Evolutionary conservation across 2,113 vertebrate genomes (phyloP), one percentile per base, ranked within the genome.

Genomic region (Pygoscelis adeliae): DNA sequence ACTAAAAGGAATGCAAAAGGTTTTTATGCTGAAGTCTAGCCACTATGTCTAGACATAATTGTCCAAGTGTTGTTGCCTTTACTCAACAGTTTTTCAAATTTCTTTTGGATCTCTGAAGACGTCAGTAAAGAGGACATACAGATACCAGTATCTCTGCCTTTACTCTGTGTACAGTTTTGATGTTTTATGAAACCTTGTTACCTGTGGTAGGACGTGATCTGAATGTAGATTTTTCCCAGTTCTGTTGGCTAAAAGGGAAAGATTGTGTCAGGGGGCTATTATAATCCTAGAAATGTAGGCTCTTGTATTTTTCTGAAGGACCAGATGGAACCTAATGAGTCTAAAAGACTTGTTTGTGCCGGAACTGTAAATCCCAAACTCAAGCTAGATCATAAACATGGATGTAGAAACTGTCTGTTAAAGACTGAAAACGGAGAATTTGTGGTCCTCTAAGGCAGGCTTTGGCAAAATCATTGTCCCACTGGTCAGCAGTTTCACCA

Each of bases 71-170:
- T 83, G 40, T 40, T 94, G 55, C 67, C 27, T 85, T 77, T 69
- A 40, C 17, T 82, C 5, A 49, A 50, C 13, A 49, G 62, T 20
- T 90, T 58, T 86, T 69, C 44, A 73, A 14, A 49, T 86, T 88
- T 77, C 56, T 83, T 47, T 77, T 52, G 21, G 23, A n/a, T 73
- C 34, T 88, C 46, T 89, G 86, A 83, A 89, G 58, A 44, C 1
- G 6, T 29, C 22, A 38, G 15, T 38, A 30, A 46, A 49, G 85
- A 63, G 0, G 1, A 30, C 2, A 0, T 30, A 20, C 8, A 46
- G 25, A 62, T 66, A 47, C 7, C 50, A 50, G 0, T 66, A 40
- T 44, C 63, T 92, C 9, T 88, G 29, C 52, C 65, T 93, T 80
- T 74, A 15, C 18, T 82, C 5, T 34, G 1, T 25, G 5, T 72